Evolutionary conservation across 2,113 vertebrate species (phyloP).

Genomic region (Chaetodon trifascialis): DNA sequence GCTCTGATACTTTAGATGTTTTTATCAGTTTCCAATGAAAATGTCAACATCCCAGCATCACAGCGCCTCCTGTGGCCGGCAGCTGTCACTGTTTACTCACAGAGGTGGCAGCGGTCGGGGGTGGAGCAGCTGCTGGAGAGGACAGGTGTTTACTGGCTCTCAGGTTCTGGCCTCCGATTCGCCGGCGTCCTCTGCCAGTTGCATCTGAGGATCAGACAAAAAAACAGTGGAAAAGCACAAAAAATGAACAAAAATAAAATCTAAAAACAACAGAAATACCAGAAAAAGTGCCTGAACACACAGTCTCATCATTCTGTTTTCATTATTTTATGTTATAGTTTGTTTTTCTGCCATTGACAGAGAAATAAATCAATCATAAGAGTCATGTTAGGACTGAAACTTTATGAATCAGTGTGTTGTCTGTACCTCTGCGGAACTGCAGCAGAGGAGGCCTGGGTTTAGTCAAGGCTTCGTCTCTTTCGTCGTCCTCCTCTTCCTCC

Average conservation of each 20-base stretch:
- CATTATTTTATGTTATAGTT: too few species aligned
- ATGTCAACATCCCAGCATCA: background rate
- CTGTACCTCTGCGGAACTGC: conserved; percentile 42
- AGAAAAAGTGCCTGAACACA: too few species aligned
- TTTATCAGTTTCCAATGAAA: too few species aligned
- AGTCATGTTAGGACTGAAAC: too few species aligned
- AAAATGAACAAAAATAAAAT: background rate
- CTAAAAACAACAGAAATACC: background rate
- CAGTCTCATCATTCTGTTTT: too few species aligned
- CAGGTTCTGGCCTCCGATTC: conserved; percentile 69
- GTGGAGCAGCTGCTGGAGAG: conserved; percentile 50
- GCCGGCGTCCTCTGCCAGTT: conserved; percentile 66
- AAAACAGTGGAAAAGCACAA: background rate
- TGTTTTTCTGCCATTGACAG: too few species aligned
- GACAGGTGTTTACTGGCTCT: conserved; percentile 58
- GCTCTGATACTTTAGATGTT: too few species aligned
- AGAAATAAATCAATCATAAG: too few species aligned
- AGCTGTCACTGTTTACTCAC: conserved; percentile 75
- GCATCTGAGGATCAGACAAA: conserved; percentile 20
- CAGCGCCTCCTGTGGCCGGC: background rate
- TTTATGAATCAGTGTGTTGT: background rate
- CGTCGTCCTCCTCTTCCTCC: background rate
- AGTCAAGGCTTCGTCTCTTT: background rate
- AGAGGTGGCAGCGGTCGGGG: conserved; percentile 64
- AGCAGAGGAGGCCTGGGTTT: conserved; percentile 28